These are phyloP conservation scores for Ctenomys sociabilis DNA, from an alignment of 2,113 vertebrate species.

Conservation along the genomic window DNA sequence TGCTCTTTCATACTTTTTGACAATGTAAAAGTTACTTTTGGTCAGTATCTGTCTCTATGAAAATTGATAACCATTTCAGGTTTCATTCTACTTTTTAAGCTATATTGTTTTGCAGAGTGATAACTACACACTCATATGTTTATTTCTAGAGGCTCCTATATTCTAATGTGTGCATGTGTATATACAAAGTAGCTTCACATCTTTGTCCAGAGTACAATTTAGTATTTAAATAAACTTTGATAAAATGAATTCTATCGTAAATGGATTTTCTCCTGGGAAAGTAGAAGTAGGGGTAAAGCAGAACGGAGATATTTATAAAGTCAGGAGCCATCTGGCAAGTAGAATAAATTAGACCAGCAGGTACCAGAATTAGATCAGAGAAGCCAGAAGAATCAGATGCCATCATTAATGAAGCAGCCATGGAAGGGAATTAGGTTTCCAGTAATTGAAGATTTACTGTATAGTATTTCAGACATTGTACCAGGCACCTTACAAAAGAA, in stretches of 20 bases:
- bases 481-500: not conserved
- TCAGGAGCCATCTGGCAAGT: not conserved
- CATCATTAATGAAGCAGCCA: not conserved
- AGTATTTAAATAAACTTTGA: conserved; percentile 3
- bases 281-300: not conserved
- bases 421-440: not conserved
- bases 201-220: conserved; percentile 20
- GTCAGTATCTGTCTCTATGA: not conserved
- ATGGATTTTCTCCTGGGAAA: conserved; percentile 2
- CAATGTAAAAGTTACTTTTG: conserved; percentile 42
- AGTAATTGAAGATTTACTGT: not conserved
- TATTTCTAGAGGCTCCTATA: not conserved
- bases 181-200: not conserved
- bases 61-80: conserved; percentile 34
- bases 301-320: conserved; percentile 50
- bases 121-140: not conserved
- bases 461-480: conserved; percentile 20
- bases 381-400: conserved; percentile 14
- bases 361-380: not conserved
- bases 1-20: conserved; percentile 32
- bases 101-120: conserved; percentile 22
- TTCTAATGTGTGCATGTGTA: not conserved
- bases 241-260: conserved; percentile 33
- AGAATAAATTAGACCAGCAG: not conserved
- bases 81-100: conserved; percentile 40